Conservation (phyloP, 2,113 vertebrate genomes). For the Lutjanus erythropterus region DNA sequence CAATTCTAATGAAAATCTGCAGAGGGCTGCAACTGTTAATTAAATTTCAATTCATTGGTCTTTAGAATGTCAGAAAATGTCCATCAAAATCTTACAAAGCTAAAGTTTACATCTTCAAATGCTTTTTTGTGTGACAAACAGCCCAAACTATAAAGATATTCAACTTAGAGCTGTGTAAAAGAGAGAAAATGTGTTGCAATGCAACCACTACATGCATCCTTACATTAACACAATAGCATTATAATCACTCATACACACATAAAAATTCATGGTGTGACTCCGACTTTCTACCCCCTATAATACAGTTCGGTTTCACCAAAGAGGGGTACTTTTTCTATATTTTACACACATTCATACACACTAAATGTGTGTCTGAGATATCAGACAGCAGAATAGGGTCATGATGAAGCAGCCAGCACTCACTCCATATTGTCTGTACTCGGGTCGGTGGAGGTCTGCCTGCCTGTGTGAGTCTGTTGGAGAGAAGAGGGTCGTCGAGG, state of each 20-base stretch:
- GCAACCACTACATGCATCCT: neutral
- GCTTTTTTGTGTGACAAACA: neutral
- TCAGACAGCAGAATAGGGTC: conserved; percentile 53
- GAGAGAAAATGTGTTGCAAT: neutral
- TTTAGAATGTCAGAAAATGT: neutral
- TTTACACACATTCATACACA: neutral
- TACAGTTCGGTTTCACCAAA: neutral
- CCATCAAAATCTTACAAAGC: neutral
- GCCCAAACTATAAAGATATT: neutral
- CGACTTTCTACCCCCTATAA: neutral
- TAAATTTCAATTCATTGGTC: neutral
- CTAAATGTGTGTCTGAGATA: conserved; percentile 7
- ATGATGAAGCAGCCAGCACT: conserved; percentile 76
- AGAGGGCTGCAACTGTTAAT: neutral
- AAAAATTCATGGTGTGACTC: neutral
- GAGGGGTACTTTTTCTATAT: neutral
- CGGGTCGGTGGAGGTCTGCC: conserved; percentile 77
- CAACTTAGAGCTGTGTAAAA: neutral
- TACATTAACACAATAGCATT: neutral
- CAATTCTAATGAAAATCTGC: neutral
- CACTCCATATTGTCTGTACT: conserved; percentile 84
- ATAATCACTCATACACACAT: neutral
- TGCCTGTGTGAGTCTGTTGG: conserved; percentile 82
- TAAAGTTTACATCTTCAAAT: neutral
- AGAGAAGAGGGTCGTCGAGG: conserved; percentile 78